A percentile compares a stretch with the other conserved stretches of the same genome.
Evolutionary conservation across 2,797 vertebrate genomes (phyloP).

Genomic region (Peromyscus eremicus): DNA sequence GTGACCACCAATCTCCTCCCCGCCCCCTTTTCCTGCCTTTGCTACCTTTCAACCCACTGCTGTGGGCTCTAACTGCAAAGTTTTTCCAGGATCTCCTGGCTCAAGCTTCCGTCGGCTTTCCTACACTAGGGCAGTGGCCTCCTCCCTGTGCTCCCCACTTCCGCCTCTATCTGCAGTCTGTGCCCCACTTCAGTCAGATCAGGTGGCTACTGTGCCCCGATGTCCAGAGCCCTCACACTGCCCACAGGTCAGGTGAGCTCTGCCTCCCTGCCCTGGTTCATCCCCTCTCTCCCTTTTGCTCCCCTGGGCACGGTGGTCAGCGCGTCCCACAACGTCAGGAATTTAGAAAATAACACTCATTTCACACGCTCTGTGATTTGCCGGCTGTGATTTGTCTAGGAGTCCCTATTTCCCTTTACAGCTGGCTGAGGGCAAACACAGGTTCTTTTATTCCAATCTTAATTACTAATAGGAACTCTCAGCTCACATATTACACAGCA

Average conservation of each 20-base stretch:
- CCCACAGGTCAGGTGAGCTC: background rate
- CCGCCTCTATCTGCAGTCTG: background rate
- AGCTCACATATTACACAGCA: background rate
- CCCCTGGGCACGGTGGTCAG: background rate
- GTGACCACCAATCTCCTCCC: background rate
- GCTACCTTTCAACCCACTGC: background rate
- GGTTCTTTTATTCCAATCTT: background rate
- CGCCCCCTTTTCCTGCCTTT: background rate
- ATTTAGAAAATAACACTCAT: background rate
- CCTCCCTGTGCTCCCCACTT: background rate
- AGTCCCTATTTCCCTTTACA: background rate
- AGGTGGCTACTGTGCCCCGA: background rate
- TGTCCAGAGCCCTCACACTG: background rate
- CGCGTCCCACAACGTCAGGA: background rate
- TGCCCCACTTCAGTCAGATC: background rate
- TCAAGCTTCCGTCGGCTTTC: background rate
- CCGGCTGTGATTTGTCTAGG: background rate
- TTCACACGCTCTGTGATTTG: background rate
- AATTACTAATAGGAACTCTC: constrained; percentile 5
- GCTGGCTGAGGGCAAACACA: background rate
- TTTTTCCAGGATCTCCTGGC: background rate
- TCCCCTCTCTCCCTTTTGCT: background rate
- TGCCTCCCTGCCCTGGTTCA: background rate
- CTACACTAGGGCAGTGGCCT: background rate
- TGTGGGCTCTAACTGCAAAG: background rate